These are phyloP conservation scores for Boloria euphrosyne DNA, from an alignment of 2,888 invertebrate species.

Conservation along the genomic window DNA sequence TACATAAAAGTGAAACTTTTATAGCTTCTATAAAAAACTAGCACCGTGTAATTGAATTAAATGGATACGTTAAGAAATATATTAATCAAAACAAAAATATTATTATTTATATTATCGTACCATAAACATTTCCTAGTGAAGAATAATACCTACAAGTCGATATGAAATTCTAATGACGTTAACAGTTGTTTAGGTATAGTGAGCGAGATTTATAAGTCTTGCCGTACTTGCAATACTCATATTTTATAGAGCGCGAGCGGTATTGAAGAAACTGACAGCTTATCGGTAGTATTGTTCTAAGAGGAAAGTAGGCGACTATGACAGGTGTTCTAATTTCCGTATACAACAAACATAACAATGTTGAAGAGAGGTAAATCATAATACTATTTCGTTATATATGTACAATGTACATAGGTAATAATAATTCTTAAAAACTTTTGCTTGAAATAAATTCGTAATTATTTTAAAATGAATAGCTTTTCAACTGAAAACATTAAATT, in stretches of 20 bases:
- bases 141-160: neutral
- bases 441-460: too few relatives aligned
- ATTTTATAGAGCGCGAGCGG: constrained; percentile 4
- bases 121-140: neutral
- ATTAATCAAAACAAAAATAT: neutral
- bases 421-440: too few relatives aligned
- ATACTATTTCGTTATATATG: neutral
- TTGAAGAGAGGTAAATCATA: neutral
- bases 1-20: neutral
- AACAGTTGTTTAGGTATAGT: constrained; percentile 1
- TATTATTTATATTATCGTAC: too few relatives aligned
- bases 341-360: neutral
- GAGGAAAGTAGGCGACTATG: constrained; percentile 19
- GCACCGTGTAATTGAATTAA: neutral
- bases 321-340: constrained; percentile 16
- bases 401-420: neutral
- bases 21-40: neutral
- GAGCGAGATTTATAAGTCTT: constrained; percentile 10
- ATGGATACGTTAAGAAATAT: neutral
- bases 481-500: too few relatives aligned
- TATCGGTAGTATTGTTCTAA: constrained; percentile 24
- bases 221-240: constrained; percentile 14
- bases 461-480: too few relatives aligned
- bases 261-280: constrained; percentile 19
- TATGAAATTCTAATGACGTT: constrained; percentile 4